Evolutionary conservation across 2,888 invertebrate genomes (phyloP).

Genomic region (Lamellibrachia columna): DNA sequence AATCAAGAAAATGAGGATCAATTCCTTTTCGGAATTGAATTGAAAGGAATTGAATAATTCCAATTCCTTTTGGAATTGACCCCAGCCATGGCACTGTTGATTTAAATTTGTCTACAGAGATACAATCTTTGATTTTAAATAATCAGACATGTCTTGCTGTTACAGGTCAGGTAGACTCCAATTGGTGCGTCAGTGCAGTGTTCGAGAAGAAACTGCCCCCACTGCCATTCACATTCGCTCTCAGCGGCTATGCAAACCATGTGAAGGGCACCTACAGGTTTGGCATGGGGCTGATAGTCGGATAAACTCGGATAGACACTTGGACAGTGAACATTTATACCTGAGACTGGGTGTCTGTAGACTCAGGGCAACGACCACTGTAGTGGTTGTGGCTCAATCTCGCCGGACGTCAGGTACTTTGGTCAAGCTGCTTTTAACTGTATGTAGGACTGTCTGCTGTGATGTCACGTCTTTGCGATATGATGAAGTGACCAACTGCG

Average conservation of each 20-base stretch:
- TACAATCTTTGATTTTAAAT: neutral
- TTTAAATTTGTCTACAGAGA: neutral
- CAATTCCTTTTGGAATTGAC: no score
- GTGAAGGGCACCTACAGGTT: conserved; percentile 90
- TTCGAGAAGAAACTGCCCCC: conserved; percentile 93
- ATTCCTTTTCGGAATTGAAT: no score
- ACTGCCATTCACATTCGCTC: conserved; percentile 90
- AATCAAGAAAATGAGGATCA: no score
- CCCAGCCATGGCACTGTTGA: no score
- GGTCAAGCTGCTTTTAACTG: conserved; percentile 5
- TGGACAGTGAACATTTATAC: neutral
- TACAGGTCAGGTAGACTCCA: conserved; percentile 78
- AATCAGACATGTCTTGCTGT: neutral
- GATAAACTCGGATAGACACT: conserved; percentile 62
- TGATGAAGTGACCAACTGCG: neutral
- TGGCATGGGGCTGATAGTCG: conserved; percentile 93
- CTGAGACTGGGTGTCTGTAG: neutral
- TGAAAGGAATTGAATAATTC: no score
- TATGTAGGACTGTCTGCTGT: neutral
- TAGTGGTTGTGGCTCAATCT: neutral
- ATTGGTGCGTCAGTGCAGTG: conserved; percentile 83
- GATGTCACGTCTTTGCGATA: neutral
- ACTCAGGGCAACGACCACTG: neutral
- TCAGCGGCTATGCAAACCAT: conserved; percentile 93
- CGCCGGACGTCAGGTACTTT: neutral